Conservation (phyloP, 2,888 invertebrate genomes). For the Apamea sordens region DNA sequence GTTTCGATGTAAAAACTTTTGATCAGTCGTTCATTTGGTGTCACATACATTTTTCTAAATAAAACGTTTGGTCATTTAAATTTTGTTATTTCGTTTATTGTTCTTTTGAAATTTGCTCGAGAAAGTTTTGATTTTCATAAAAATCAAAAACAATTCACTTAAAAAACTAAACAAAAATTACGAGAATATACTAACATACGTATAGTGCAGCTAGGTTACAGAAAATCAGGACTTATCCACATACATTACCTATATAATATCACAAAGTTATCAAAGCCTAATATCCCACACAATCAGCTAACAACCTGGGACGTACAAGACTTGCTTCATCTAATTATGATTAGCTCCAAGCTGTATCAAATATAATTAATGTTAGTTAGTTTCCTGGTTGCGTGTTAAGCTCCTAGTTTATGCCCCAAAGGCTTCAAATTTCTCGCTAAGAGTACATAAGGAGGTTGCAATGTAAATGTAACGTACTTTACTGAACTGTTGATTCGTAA, state of each 20-base stretch:
- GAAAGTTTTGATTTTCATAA: too few relatives aligned
- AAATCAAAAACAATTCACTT: too few relatives aligned
- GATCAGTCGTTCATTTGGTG: too few relatives aligned
- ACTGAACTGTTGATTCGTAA: not conserved
- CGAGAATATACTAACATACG: too few relatives aligned
- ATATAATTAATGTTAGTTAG: slow-evolving; percentile 42
- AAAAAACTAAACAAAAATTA: too few relatives aligned
- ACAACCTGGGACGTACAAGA: slow-evolving; percentile 7
- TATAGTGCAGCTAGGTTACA: not conserved
- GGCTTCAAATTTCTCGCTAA: slow-evolving; percentile 43
- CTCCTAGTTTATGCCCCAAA: slow-evolving; percentile 38
- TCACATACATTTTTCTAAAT: too few relatives aligned
- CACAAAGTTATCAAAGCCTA: not conserved
- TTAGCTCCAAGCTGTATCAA: slow-evolving; percentile 29
- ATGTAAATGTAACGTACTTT: not conserved
- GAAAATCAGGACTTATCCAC: not conserved
- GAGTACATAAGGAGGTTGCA: not conserved
- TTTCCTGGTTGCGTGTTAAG: slow-evolving; percentile 21
- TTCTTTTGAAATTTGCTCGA: too few relatives aligned
- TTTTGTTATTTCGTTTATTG: too few relatives aligned
- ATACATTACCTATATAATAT: not conserved
- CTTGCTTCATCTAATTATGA: slow-evolving; percentile 33
- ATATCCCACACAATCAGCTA: slow-evolving; percentile 8
- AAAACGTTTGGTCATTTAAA: too few relatives aligned
- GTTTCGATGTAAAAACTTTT: too few relatives aligned